Conservation (phyloP, 2,797 vertebrate species). For the Rhinichthys osculus region DNA sequence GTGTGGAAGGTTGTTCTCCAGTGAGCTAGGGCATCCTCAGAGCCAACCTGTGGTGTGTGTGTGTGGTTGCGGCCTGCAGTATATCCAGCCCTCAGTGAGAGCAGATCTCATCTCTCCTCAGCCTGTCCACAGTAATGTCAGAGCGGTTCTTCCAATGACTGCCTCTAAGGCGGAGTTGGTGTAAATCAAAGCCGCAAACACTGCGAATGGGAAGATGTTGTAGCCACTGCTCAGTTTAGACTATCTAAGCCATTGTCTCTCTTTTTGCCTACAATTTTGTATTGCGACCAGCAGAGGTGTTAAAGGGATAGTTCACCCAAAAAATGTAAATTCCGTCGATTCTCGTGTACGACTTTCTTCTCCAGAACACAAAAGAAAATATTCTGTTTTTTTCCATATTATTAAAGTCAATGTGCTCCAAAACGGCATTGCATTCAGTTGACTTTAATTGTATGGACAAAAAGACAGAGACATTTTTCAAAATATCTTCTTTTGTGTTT, state of each 20-base stretch:
- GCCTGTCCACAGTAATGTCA: constrained; percentile 58
- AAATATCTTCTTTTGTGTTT: not conserved
- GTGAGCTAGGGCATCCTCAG: constrained; percentile 41
- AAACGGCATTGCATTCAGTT: not conserved
- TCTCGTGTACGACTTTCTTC: not conserved
- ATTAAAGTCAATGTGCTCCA: not conserved
- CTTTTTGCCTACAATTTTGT: constrained; percentile 12
- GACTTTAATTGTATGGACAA: not conserved
- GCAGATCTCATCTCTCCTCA: constrained; percentile 45
- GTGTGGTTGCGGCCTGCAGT: constrained; percentile 47
- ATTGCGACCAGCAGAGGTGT: not conserved
- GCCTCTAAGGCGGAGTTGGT: not conserved
- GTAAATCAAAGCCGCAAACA: not conserved
- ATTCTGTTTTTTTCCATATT: not conserved
- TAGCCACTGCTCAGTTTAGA: constrained; percentile 15
- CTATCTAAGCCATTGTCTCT: constrained; percentile 23
- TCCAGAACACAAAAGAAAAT: not conserved
- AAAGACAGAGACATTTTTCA: not conserved
- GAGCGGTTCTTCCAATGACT: constrained; percentile 44
- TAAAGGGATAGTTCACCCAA: not conserved
- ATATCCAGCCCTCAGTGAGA: constrained; percentile 25
- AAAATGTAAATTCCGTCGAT: not conserved
- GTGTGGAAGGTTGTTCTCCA: constrained; percentile 40
- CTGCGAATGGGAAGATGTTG: constrained; percentile 3
- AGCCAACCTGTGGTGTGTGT: constrained; percentile 54